phyloP scores from a whole-genome alignment of 2,797 vertebrate genomes.

The Epinephelus coioides region DNA sequence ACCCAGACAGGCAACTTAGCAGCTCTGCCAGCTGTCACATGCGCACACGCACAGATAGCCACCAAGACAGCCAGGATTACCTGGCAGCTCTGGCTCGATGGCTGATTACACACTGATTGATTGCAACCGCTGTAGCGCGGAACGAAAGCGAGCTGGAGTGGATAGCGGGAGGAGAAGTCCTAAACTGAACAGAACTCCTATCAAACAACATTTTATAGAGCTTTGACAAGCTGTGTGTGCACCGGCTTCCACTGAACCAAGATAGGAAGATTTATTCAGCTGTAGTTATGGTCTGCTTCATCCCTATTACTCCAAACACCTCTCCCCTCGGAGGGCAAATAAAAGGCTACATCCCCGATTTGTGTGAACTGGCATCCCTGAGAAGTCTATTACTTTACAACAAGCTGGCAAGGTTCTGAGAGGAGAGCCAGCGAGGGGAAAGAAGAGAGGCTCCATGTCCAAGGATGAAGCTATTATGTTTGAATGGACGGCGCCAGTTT shows the following conservation, averaged over 20 bases:
- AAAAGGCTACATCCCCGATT: slow-evolving; percentile 76
- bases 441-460: slow-evolving; percentile 62
- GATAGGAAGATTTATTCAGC: slow-evolving; percentile 82
- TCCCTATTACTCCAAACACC: slow-evolving; percentile 77
- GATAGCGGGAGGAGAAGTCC: slow-evolving; percentile 60
- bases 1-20: slow-evolving; percentile 62
- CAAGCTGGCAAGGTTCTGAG: slow-evolving; percentile 52
- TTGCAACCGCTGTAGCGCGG: slow-evolving; percentile 70
- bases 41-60: slow-evolving; percentile 61
- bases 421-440: slow-evolving; percentile 29
- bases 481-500: slow-evolving; percentile 68
- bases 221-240: slow-evolving; percentile 69
- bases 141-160: slow-evolving; percentile 57
- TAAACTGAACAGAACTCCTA: slow-evolving; percentile 73
- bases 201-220: slow-evolving; percentile 78
- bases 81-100: slow-evolving; percentile 81
- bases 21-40: slow-evolving; percentile 72
- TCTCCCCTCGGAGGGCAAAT: slow-evolving; percentile 74
- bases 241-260: slow-evolving; percentile 65
- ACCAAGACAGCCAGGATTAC: slow-evolving; percentile 78
- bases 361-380: slow-evolving; percentile 71
- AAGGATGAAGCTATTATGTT: slow-evolving; percentile 79
- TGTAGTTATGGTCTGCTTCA: slow-evolving; percentile 79
- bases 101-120: slow-evolving; percentile 84
- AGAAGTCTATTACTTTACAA: slow-evolving; percentile 82